Evolutionary conservation across 1,140 invertebrate species (phyloP), one percentile per base, ranked within the genome.

Genomic region (Cephus cinctus): DNA sequence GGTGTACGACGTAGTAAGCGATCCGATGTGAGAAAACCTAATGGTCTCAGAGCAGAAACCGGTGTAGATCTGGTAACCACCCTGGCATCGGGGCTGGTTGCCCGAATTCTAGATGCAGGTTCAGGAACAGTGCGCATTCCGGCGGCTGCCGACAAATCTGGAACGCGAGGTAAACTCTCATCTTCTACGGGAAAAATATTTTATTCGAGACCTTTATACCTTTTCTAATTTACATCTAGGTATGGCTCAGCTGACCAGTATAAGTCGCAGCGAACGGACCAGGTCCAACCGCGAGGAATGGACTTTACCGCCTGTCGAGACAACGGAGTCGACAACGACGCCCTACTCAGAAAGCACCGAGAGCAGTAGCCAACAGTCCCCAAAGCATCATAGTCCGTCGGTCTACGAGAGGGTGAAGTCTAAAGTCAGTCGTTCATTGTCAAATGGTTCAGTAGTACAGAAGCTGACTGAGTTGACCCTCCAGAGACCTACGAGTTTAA

Each of bases 331-430:
- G 16, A 57, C 63, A 27, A 55, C 66, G 46, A 52, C 61, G 36
- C 65, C 51, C 3, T 69, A 65, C 36, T 51, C 60, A 8, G 63
- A 70, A 22, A 69, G 56, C 34, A 54, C 57, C 8, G 64, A 69
- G 43, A 56, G 61, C 16, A 61, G 69, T 15, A n/a, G n/a, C n/a
- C 72, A 76, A 41, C 61, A 70, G 14, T 80, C 78, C n/a, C 77
- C 78, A 16, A 81, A 81, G 57, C 68, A 78, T 23, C 76, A 81
- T 36, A 73, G 76, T 59, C 69, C 75, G 5, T 76, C 78, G 47
- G 73, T 84, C 69, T 78, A 85, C 67, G 79, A 86, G 66, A 63
- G 79, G 65, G 76, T 84, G 48, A 79, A 80, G 20, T 78, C 78
- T 3, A 81, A 81, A 65, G 77, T 81, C 3, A 80, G 78, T 57